Conservation (phyloP, 2,113 vertebrate genomes). For the Gobio gobio region DNA sequence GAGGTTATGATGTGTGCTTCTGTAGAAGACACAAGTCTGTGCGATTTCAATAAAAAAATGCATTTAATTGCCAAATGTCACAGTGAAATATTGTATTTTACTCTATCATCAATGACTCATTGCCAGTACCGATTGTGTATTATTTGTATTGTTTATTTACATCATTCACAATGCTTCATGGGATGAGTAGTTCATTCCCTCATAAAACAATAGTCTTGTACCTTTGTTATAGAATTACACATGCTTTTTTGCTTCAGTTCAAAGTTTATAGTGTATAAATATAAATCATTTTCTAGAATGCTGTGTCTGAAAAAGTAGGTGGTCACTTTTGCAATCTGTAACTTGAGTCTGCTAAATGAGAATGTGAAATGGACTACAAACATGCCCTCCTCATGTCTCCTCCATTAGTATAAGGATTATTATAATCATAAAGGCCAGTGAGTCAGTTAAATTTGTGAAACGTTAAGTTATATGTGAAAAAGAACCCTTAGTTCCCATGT, state of each 20-base stretch:
- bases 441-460: neutral
- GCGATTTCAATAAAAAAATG: no score
- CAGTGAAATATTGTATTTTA: neutral
- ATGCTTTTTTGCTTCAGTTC: neutral
- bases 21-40: no score
- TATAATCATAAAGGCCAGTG: neutral
- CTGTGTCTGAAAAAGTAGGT: neutral
- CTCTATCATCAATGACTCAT: neutral
- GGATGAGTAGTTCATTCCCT: neutral
- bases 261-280: neutral
- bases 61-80: no score
- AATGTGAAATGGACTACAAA: conserved; percentile 5
- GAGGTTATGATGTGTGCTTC: no score
- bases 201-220: neutral
- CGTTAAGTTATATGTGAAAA: neutral
- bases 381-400: neutral
- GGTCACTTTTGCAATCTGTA: neutral
- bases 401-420: neutral
- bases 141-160: neutral
- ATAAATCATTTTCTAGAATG: neutral
- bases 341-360: neutral
- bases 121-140: neutral
- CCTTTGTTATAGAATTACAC: neutral
- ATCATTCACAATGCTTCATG: neutral
- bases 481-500: neutral